These are phyloP conservation scores for Furcula furcula DNA, from an alignment of 2,888 invertebrate species.

Conservation along the genomic window DNA sequence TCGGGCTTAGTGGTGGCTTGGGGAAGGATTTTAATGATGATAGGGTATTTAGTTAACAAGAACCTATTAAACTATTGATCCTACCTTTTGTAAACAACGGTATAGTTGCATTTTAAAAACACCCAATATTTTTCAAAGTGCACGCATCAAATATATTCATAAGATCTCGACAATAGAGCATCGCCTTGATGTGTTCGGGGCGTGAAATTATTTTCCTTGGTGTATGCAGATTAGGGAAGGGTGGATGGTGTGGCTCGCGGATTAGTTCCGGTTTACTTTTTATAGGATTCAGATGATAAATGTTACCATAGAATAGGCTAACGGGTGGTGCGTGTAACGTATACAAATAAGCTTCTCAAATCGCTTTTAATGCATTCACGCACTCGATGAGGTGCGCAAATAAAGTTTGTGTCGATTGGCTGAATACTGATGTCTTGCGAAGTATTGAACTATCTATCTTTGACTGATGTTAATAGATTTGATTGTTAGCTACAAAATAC, in stretches of 20 bases:
- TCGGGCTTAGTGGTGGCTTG: no score
- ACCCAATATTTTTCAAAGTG: slow-evolving; percentile 13
- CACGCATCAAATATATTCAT: slow-evolving; percentile 34
- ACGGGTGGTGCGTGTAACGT: slow-evolving; percentile 77
- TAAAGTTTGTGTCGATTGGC: no score
- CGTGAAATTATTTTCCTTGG: slow-evolving; percentile 80
- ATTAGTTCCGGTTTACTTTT: slow-evolving; percentile 79
- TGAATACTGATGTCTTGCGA: no score
- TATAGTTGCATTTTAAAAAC: slow-evolving; percentile 1
- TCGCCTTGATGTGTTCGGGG: slow-evolving; percentile 61
- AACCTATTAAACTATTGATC: no score
- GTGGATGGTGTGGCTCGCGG: slow-evolving; percentile 50
- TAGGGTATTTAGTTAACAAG: no score
- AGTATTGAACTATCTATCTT: no score
- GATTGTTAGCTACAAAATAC: no score
- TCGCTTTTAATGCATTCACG: slow-evolving; percentile 30
- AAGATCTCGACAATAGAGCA: slow-evolving; percentile 50
- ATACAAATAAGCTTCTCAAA: slow-evolving; percentile 63
- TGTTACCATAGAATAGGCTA: slow-evolving; percentile 64
- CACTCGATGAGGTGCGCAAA: slow-evolving; percentile 15
- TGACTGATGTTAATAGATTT: no score
- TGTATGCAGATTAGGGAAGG: slow-evolving; percentile 77
- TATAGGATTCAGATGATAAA: slow-evolving; percentile 80
- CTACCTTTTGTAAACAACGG: no score
- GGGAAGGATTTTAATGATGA: no score